phyloP scores from a whole-genome alignment of 2,797 vertebrate species.

The Bucorvus abyssinicus region DNA sequence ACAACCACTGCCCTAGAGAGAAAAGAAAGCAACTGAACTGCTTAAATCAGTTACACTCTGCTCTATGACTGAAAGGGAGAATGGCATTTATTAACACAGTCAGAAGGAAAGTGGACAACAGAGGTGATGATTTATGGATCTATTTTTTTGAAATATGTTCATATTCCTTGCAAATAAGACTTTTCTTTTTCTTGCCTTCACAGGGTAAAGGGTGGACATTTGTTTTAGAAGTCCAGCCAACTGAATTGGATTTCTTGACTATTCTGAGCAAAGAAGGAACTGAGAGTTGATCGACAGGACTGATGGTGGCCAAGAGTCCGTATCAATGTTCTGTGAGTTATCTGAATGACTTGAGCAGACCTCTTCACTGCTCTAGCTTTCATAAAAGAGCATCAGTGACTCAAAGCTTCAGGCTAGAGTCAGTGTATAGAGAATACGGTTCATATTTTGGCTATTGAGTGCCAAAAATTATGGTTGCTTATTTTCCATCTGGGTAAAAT shows the following conservation, averaged over 20 bases:
- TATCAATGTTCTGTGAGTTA: neutral
- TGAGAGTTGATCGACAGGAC: neutral
- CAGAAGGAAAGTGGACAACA: neutral
- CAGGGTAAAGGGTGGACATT: neutral
- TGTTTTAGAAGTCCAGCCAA: neutral
- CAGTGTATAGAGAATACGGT: neutral
- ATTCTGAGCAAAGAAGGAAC: neutral
- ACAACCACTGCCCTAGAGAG: neutral
- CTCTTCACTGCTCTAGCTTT: neutral
- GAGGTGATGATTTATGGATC: neutral
- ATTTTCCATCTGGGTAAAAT: neutral
- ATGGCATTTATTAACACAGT: neutral
- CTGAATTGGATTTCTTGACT: neutral
- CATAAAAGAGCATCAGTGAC: neutral
- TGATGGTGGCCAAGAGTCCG: neutral
- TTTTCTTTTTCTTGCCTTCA: neutral
- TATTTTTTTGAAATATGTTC: neutral
- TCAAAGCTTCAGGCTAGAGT: neutral
- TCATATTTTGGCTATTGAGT: neutral
- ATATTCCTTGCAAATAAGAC: neutral
- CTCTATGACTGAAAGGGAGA: neutral
- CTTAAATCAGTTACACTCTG: neutral
- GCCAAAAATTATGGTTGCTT: neutral
- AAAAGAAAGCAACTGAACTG: neutral
- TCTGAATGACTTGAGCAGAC: neutral